Base-by-base conservation (phyloP, 2,888 invertebrate species). In the Cryptus viduatorius region DNA sequence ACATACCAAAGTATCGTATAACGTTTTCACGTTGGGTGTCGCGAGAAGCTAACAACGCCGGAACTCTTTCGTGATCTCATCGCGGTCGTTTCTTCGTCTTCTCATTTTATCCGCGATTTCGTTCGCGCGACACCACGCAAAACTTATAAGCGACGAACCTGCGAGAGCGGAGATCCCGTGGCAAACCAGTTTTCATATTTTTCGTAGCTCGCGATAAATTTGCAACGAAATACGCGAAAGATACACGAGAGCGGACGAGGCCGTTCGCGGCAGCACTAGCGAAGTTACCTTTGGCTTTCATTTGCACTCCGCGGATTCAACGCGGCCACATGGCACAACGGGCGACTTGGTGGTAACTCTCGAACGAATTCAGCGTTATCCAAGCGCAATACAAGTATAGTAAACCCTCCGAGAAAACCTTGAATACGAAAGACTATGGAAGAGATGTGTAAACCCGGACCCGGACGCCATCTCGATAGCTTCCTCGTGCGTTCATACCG, bases 171-270 rank as follows among this genome's bases (percentile, higher is more conserved):
- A 85, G 89, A 88, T 89, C 86, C 84, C 87, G 89, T 79, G 87
- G 88, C 89, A 90, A 90, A 90, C 91, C 91, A 90, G 91, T 90
- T 90, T 91, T 91, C 90, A 90, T 90, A 89, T 90, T 89, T 89
- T 89, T 88, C 89, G 78, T 87, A 85, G 79, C 87, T 87, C 82
- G 87, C 89, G 89, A 90, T 90, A 89, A 89, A 91, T 90, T 91
- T 86, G 87, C 89, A 89, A 88, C 88, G 85, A 89, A 89, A 89
- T 89, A 89, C 87, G 87, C 77, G 82, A 86, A 87, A 87, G 87
- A 87, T 86, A 88, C 87, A 87, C 86, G 80, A 83, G 83, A 83
- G 64, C 64, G 29, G 75, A 71, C 68, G 77, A 71, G 65, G 64
- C 59, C 42, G 59, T 37, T n/a, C 61, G 37, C 37, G 44, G 4